These are phyloP conservation scores for Agapostemon virescens DNA, from an alignment of 2,888 invertebrate genomes.

Conservation along the genomic window DNA sequence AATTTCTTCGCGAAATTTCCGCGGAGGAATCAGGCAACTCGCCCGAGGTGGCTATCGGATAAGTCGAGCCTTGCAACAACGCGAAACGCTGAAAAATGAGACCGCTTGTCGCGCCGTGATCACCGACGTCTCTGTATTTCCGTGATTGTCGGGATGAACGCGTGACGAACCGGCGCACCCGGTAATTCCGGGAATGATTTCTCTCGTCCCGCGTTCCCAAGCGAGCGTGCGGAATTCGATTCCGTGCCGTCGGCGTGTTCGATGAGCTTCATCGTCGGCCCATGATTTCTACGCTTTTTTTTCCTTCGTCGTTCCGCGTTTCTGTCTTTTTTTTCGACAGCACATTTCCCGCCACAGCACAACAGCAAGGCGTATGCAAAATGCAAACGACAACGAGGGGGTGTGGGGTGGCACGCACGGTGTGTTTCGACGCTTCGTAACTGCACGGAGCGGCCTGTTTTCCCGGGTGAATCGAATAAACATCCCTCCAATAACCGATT, in stretches of 20 bases:
- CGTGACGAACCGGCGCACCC: conserved; percentile 16
- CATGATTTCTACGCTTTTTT: conserved; percentile 30
- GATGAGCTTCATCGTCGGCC: conserved; percentile 41
- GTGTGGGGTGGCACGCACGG: background rate
- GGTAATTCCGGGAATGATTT: conserved; percentile 40
- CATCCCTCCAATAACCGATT: background rate
- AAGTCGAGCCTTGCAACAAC: background rate
- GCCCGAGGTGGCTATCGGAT: background rate
- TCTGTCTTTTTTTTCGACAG: background rate
- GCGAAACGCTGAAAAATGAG: conserved; percentile 13
- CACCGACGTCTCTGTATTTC: background rate
- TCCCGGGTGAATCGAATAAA: conserved; percentile 25
- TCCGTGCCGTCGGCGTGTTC: conserved; percentile 40
- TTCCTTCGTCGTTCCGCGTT: background rate
- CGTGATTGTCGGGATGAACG: conserved; percentile 20
- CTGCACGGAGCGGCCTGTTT: conserved; percentile 9
- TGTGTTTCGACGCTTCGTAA: conserved; percentile 20
- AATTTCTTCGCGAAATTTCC: background rate
- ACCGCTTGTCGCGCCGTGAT: background rate
- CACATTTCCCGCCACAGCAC: background rate
- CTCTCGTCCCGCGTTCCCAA: conserved; percentile 39
- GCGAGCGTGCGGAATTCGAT: conserved; percentile 61
- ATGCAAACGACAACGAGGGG: conserved; percentile 17
- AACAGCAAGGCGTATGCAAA: conserved; percentile 31
- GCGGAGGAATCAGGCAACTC: background rate